These are phyloP conservation scores for Achlya flavicornis DNA, from an alignment of 2,888 invertebrate genomes.

Conservation along the genomic window DNA sequence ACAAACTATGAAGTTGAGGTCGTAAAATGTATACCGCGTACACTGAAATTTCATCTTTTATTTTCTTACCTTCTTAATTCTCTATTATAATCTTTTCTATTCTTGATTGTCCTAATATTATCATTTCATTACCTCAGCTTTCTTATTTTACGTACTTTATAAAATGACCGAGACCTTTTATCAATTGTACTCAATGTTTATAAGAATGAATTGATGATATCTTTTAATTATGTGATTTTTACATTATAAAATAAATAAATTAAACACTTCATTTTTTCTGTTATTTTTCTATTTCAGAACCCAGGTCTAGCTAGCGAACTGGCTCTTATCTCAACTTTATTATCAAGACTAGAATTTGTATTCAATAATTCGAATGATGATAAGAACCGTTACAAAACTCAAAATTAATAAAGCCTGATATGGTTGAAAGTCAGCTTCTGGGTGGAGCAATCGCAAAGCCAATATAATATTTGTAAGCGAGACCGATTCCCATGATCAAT, in stretches of 20 bases:
- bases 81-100: slow-evolving; percentile 21
- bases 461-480: too few relatives aligned
- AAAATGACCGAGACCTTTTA: slow-evolving; percentile 43
- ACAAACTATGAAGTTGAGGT: slow-evolving; percentile 73
- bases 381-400: too few relatives aligned
- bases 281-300: background rate
- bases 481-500: too few relatives aligned
- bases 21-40: slow-evolving; percentile 60
- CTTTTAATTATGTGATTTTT: slow-evolving; percentile 60
- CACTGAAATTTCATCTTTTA: slow-evolving; percentile 25
- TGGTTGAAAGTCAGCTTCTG: too few relatives aligned
- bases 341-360: too few relatives aligned
- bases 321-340: too few relatives aligned
- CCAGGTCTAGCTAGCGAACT: too few relatives aligned
- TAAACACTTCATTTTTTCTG: slow-evolving; percentile 32
- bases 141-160: slow-evolving; percentile 62
- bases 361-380: too few relatives aligned
- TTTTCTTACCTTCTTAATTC: slow-evolving; percentile 21
- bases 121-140: slow-evolving; percentile 78
- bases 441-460: too few relatives aligned
- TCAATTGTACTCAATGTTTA: slow-evolving; percentile 56
- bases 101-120: slow-evolving; percentile 27
- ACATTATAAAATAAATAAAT: slow-evolving; percentile 59
- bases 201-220: slow-evolving; percentile 55
- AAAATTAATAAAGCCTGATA: too few relatives aligned